Conservation (phyloP, 2,113 vertebrate species). For the Uria aalge region DNA sequence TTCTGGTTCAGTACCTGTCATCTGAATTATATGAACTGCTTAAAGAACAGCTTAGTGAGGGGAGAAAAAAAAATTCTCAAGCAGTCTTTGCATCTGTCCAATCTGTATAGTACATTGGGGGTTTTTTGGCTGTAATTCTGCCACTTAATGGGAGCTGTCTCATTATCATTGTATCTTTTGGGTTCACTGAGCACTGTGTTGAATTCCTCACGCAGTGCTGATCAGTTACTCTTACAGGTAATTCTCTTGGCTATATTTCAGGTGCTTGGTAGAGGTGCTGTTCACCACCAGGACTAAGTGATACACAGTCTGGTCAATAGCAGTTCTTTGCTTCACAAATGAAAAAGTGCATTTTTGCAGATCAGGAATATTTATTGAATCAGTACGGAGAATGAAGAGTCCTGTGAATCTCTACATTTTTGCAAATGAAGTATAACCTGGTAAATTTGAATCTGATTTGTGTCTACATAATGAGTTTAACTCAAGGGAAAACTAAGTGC, state of each 20-base stretch:
- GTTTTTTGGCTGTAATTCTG: neutral
- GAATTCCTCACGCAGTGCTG: neutral
- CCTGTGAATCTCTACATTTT: neutral
- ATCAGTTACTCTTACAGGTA: neutral
- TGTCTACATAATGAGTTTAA: constrained; percentile 7
- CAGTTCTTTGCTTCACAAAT: neutral
- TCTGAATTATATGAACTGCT: neutral
- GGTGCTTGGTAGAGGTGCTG: neutral
- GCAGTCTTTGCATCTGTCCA: neutral
- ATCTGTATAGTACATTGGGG: neutral
- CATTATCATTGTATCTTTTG: neutral
- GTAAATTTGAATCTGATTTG: neutral
- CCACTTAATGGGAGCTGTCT: neutral
- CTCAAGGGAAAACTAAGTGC: neutral
- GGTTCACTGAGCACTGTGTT: neutral
- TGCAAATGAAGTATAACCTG: neutral
- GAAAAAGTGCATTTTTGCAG: neutral
- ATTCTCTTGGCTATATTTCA: neutral
- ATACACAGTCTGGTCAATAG: neutral
- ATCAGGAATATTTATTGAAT: neutral
- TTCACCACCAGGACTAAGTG: neutral
- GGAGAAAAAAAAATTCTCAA: neutral
- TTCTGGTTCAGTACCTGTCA: neutral
- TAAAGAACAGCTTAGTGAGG: neutral
- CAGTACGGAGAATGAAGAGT: neutral